Evolutionary conservation across 2,113 vertebrate genomes (phyloP), one percentile per base, ranked within the genome.

Genomic region (Oriolus oriolus): DNA sequence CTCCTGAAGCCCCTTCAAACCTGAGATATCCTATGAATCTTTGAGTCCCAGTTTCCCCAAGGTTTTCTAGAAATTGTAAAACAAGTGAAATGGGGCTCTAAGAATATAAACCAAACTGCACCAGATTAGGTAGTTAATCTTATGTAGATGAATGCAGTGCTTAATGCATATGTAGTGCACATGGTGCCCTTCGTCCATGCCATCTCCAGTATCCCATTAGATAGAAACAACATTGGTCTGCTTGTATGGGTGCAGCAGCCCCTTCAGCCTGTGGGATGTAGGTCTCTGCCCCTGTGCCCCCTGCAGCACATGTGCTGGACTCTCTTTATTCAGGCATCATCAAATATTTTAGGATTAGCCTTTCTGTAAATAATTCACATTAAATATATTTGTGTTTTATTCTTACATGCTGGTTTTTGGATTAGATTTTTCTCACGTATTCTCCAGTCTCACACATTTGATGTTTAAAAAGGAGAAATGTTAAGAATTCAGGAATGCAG

Each of bases 401-500:
- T 80, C 39, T 41, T 80, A 44, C 45, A 27, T 52, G 86, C 23
- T 89, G 23, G 28, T 31, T 94, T 96, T 95, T 92, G 79, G n/a
- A 90, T 94, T 89, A 82, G 44, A 56, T 75, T 95, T 95, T 96
- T 84, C 91, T 86, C 84, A 96, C 54, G 19, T 98, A 96, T 97
- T 97, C 61, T 74, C 44, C 53, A 90, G 89, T 73, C 87, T 97
- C 87, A 93, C 95, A 94, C 87, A 31, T 94, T 97, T 89, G 95
- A 95, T 95, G 74, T 96, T 97, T 98, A 88, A 96, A 96, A 93
- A 84, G 83, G 79, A 97, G 93, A 98, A 98, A 98, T 98, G 98
- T 97, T 97, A 98, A 98, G 98, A 98, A 98, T 98, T 98, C 95
- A 97, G 98, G 97, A 98, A 99, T 98, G 98, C 97, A 98, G 98